These are phyloP conservation scores for Lasioglossum morio DNA, from an alignment of 2,888 invertebrate genomes.

Conservation along the genomic window DNA sequence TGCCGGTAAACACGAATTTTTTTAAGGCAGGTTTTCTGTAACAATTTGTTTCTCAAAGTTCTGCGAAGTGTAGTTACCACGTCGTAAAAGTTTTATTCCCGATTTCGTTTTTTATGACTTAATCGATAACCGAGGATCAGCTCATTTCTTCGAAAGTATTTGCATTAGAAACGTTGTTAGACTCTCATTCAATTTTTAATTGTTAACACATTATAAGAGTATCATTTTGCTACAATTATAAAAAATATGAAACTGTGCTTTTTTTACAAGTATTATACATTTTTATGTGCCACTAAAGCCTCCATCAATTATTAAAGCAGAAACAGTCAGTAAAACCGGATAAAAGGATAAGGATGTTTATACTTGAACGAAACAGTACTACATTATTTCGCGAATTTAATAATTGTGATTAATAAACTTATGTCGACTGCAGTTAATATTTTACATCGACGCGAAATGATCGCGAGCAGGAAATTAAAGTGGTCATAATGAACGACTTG, in stretches of 20 bases:
- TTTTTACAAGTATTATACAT: not conserved
- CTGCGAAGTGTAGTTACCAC: not conserved
- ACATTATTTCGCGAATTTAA: not conserved
- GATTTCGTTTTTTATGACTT: not conserved
- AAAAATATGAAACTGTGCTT: not conserved
- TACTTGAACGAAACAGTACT: not conserved
- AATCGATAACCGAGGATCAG: not conserved
- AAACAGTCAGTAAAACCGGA: too few species aligned
- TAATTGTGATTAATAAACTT: not conserved
- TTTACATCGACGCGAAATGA: not conserved
- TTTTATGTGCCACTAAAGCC: too few species aligned
- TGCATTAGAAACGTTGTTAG: not conserved
- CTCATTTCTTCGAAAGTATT: not conserved
- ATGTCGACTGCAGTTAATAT: not conserved
- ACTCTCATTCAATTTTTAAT: not conserved
- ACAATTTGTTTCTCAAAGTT: not conserved
- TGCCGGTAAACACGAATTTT: not conserved
- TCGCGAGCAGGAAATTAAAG: not conserved
- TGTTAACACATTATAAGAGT: not conserved
- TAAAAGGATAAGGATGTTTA: not conserved
- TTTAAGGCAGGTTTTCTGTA: not conserved
- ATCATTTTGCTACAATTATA: not conserved
- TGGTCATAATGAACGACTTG: conserved; percentile 8
- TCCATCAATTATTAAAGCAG: too few species aligned
- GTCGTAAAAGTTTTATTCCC: not conserved